Conservation (phyloP, 2,888 invertebrate species). For the Byasa hedistus region DNA sequence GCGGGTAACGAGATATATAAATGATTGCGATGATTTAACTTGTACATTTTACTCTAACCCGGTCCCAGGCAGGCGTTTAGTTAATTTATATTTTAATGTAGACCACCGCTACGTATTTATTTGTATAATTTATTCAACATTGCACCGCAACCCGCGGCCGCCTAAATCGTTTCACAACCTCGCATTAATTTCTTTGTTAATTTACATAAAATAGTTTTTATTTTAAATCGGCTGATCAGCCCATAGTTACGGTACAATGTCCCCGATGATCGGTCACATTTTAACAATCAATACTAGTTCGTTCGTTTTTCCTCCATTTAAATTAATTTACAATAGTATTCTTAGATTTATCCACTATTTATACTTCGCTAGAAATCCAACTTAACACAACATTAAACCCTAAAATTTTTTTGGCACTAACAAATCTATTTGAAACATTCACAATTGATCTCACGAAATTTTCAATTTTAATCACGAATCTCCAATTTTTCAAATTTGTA, state of each 20-base stretch:
- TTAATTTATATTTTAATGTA: slow-evolving; percentile 56
- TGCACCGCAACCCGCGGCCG: slow-evolving; percentile 60
- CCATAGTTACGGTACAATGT: slow-evolving; percentile 56
- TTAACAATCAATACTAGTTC: slow-evolving; percentile 74
- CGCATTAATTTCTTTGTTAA: slow-evolving; percentile 45
- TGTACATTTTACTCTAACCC: slow-evolving; percentile 62
- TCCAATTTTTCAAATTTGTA: slow-evolving; percentile 35
- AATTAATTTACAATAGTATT: slow-evolving; percentile 61
- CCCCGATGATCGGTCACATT: slow-evolving; percentile 58
- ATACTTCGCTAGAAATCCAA: slow-evolving; percentile 64
- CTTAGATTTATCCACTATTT: slow-evolving; percentile 62
- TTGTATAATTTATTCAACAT: slow-evolving; percentile 62
- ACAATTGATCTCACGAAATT: slow-evolving; percentile 48
- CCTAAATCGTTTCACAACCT: slow-evolving; percentile 75
- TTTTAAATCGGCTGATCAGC: slow-evolving; percentile 69
- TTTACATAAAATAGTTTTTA: slow-evolving; percentile 60
- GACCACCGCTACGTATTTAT: slow-evolving; percentile 57
- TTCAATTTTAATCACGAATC: slow-evolving; percentile 37
- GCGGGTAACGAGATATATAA: not conserved
- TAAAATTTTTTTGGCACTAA: slow-evolving; percentile 74
- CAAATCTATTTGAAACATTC: slow-evolving; percentile 69
- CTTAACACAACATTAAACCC: slow-evolving; percentile 70
- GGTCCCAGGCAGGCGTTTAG: slow-evolving; percentile 67
- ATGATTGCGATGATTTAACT: slow-evolving; percentile 48
- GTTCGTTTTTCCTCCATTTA: slow-evolving; percentile 61